These are phyloP conservation scores for Watsonalla binaria DNA, from an alignment of 2,888 invertebrate species.

Conservation along the genomic window DNA sequence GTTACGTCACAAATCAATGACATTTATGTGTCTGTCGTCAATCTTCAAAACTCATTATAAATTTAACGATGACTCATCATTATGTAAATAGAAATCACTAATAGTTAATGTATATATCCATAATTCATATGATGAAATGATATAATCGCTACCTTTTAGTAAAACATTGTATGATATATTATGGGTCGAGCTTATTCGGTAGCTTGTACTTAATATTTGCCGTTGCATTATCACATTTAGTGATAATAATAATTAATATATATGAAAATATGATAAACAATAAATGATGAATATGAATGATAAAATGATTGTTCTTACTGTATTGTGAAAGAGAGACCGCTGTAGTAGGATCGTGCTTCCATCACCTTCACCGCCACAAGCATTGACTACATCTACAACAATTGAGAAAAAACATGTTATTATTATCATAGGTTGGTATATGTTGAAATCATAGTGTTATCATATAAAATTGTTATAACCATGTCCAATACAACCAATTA, in stretches of 20 bases:
- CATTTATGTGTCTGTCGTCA: background rate
- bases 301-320: slow-evolving; percentile 62
- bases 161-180: too few relatives aligned
- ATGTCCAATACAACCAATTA: too few relatives aligned
- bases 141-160: too few relatives aligned
- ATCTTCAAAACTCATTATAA: background rate
- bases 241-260: background rate
- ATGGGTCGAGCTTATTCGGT: background rate
- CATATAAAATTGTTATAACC: too few relatives aligned
- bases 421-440: slow-evolving; percentile 18
- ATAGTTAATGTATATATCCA: background rate
- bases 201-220: background rate
- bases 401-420: slow-evolving; percentile 70
- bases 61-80: background rate
- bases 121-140: too few relatives aligned
- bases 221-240: background rate
- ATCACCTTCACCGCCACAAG: slow-evolving; percentile 91
- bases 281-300: slow-evolving; percentile 17
- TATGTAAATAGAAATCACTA: background rate
- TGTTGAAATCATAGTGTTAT: background rate
- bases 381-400: slow-evolving; percentile 93
- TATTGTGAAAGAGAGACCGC: slow-evolving; percentile 78
- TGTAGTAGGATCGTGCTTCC: slow-evolving; percentile 79
- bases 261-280: background rate
- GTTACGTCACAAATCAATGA: background rate